A percentile compares a stretch with the other conserved stretches of the same genome.
phyloP scores from a whole-genome alignment of 2,113 vertebrate genomes.

The Trogon surrucura region DNA sequence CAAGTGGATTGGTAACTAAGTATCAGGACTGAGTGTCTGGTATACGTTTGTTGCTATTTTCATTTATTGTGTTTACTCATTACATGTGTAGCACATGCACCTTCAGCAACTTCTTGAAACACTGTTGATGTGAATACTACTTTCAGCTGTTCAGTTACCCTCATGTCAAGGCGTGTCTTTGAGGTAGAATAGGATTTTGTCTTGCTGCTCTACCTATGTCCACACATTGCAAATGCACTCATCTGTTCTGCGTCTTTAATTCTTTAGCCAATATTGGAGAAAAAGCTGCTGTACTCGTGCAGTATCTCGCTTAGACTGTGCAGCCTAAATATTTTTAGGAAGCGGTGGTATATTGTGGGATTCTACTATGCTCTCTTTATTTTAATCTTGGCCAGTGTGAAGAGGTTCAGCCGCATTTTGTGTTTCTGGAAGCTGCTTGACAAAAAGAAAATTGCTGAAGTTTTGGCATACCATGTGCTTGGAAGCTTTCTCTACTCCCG shows the following conservation, averaged over 20 bases:
- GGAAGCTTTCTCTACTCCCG: constrained; percentile 32
- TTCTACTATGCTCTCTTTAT: background rate
- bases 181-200: background rate
- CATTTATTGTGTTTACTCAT: background rate
- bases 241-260: background rate
- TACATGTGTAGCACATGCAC: background rate
- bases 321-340: constrained; percentile 39
- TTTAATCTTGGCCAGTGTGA: constrained; percentile 12
- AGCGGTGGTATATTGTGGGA: background rate
- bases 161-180: background rate
- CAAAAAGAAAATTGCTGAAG: constrained; percentile 20
- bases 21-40: background rate
- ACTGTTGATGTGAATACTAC: background rate
- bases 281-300: background rate
- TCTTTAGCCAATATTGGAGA: background rate
- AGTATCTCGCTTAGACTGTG: background rate
- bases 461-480: constrained; percentile 46
- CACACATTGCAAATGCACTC: background rate
- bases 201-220: background rate
- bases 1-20: background rate
- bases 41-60: background rate
- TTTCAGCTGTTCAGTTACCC: background rate
- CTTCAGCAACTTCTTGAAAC: background rate
- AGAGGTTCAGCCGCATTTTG: constrained; percentile 1
- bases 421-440: constrained; percentile 35